phyloP scores from a whole-genome alignment of 2,888 invertebrate genomes.

The Tinea trinotella region DNA sequence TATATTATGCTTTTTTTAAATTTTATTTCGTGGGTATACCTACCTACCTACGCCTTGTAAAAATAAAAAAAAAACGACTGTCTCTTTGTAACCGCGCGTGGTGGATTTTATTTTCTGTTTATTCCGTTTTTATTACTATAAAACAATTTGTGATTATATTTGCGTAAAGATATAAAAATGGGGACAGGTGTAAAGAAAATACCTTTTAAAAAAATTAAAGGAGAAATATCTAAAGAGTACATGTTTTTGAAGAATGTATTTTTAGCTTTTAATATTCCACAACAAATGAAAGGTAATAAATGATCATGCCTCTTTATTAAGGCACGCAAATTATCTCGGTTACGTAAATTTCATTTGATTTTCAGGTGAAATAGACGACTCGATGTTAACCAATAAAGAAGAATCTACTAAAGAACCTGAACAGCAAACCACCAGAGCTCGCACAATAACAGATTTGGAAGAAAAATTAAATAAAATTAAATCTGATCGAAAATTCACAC shows the following conservation, averaged over 20 bases:
- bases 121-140: no score
- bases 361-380: constrained; percentile 50
- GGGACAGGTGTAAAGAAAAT: neutral
- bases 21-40: no score
- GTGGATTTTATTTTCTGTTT: no score
- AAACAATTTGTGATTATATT: no score
- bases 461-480: constrained; percentile 75
- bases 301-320: neutral
- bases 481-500: constrained; percentile 72
- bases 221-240: constrained; percentile 64
- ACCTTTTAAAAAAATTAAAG: constrained; percentile 43
- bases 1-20: no score
- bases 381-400: constrained; percentile 25
- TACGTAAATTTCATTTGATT: constrained; percentile 19
- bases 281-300: constrained; percentile 47
- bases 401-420: constrained; percentile 31
- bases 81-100: no score
- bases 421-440: constrained; percentile 59
- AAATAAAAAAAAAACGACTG: no score
- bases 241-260: constrained; percentile 74
- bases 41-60: no score
- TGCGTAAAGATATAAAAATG: neutral
- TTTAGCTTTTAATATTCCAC: constrained; percentile 67
- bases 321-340: neutral
- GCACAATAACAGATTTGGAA: constrained; percentile 76